Evolutionary conservation across 2,888 invertebrate genomes (phyloP).

Genomic region (Platerodrilus igneus): DNA sequence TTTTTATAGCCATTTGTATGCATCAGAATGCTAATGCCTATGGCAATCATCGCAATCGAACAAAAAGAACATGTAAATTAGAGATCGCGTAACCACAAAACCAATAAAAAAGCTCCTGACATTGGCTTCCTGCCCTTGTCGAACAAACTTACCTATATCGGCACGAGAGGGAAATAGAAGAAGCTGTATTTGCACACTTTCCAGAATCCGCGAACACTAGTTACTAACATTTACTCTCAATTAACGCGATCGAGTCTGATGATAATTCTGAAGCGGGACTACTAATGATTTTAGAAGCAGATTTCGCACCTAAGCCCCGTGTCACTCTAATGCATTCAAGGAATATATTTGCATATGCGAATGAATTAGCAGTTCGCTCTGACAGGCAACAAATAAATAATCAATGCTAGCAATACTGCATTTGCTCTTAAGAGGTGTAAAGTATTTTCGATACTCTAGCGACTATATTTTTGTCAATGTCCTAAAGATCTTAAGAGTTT

Average conservation of each 20-base stretch:
- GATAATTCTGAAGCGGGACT: slow-evolving; percentile 21
- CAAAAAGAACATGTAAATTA: slow-evolving; percentile 20
- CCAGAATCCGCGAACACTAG: slow-evolving; percentile 20
- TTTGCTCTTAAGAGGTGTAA: too few relatives aligned
- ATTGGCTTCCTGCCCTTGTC: too few relatives aligned
- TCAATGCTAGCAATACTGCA: too few relatives aligned
- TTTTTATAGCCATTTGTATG: too few relatives aligned
- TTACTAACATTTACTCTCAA: slow-evolving; percentile 22
- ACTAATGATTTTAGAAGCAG: slow-evolving; percentile 25
- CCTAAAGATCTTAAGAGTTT: too few relatives aligned
- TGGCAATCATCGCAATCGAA: slow-evolving; percentile 18
- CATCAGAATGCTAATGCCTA: slow-evolving; percentile 12
- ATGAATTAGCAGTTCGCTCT: slow-evolving; percentile 15
- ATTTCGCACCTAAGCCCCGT: slow-evolving; percentile 26
- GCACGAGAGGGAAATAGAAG: slow-evolving; percentile 14
- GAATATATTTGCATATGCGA: slow-evolving; percentile 20
- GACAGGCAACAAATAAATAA: too few relatives aligned
- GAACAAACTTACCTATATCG: too few relatives aligned
- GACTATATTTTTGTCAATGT: too few relatives aligned
- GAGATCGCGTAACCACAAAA: slow-evolving; percentile 12
- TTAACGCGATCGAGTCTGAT: slow-evolving; percentile 23
- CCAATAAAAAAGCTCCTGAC: slow-evolving; percentile 18
- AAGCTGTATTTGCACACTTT: slow-evolving; percentile 7
- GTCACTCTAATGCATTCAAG: slow-evolving; percentile 21
- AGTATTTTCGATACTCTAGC: too few relatives aligned